Evolutionary conservation across 2,888 invertebrate genomes (phyloP).

Genomic region (Eudemis profundana): DNA sequence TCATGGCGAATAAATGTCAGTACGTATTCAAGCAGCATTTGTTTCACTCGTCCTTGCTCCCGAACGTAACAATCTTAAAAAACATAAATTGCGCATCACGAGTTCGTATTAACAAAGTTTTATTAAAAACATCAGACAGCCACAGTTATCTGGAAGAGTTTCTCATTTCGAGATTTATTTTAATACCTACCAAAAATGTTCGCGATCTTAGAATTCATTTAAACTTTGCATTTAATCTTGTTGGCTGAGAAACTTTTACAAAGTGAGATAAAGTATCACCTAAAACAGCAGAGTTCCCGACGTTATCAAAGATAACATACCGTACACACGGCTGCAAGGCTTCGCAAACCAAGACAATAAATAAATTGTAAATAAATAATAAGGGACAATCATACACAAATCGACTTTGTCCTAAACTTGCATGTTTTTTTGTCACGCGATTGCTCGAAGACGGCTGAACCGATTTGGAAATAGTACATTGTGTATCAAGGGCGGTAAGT

Average conservation of each 20-base stretch:
- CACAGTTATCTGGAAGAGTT: conserved; percentile 49
- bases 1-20: too few species aligned
- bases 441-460: too few species aligned
- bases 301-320: conserved; percentile 67
- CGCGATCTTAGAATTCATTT: conserved; percentile 78
- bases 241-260: conserved; percentile 76
- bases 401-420: too few species aligned
- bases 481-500: too few species aligned
- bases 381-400: too few species aligned
- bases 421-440: too few species aligned
- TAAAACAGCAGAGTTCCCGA: conserved; percentile 70
- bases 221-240: conserved; percentile 82
- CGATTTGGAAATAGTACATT: too few species aligned
- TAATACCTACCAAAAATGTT: conserved; percentile 71
- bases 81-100: conserved; percentile 26
- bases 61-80: conserved; percentile 9
- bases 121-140: conserved; percentile 44
- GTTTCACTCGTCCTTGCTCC: too few species aligned
- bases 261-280: conserved; percentile 79
- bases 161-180: conserved; percentile 58
- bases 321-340: conserved; percentile 48
- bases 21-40: too few species aligned
- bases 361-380: too few species aligned
- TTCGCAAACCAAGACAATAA: neutral
- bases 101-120: conserved; percentile 41